Conservation (phyloP, 2,888 invertebrate species). For the Tetanocera ferruginea region DNA sequence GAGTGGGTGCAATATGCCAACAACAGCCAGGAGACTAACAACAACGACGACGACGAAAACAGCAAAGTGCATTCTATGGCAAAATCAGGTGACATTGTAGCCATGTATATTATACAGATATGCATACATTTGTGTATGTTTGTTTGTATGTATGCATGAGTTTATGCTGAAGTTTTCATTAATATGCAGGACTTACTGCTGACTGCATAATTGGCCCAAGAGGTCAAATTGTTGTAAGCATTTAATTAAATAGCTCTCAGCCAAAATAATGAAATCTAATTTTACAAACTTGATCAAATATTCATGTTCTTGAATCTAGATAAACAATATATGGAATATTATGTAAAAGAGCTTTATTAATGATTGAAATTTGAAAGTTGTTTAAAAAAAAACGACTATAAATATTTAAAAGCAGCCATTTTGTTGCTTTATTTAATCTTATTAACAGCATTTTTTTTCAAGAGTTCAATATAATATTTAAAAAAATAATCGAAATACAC, state of each 20-base stretch:
- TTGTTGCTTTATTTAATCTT: no score
- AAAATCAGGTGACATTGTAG: neutral
- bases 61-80: neutral
- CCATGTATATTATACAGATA: neutral
- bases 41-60: neutral
- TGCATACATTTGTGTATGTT: neutral
- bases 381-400: no score
- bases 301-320: no score
- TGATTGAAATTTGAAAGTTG: no score
- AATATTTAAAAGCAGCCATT: no score
- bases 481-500: neutral
- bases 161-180: neutral
- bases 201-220: conserved; percentile 13
- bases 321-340: no score
- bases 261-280: neutral
- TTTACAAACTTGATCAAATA: neutral
- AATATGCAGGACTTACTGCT: neutral
- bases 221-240: neutral
- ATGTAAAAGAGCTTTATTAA: no score
- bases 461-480: no score
- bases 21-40: conserved; percentile 5
- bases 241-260: neutral
- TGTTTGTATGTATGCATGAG: neutral
- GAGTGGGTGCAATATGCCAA: conserved; percentile 15
- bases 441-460: no score